Evolutionary conservation across 1,140 invertebrate species (phyloP).

Genomic region (Drosophila eugracilis): DNA sequence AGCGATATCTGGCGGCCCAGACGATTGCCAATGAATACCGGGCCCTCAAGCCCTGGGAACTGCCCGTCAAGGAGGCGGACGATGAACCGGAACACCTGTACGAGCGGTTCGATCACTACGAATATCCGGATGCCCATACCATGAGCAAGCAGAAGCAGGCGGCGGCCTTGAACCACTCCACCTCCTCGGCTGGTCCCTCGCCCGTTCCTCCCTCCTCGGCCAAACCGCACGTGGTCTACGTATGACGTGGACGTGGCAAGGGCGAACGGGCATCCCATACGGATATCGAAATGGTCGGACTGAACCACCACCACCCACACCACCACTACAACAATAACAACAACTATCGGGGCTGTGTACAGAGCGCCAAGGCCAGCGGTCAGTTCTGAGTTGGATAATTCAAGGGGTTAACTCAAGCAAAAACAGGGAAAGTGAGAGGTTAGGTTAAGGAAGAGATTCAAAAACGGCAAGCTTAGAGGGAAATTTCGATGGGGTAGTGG

Average conservation of each 20-base stretch:
- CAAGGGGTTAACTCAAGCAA: conserved; percentile 27
- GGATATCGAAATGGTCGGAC: conserved; percentile 57
- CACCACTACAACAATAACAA: conserved; percentile 49
- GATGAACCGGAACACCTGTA: conserved; percentile 84
- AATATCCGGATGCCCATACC: conserved; percentile 81
- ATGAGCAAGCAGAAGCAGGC: conserved; percentile 80
- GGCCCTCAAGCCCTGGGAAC: conserved; percentile 82
- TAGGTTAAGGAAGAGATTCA: conserved; percentile 28
- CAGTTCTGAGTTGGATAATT: conserved; percentile 49
- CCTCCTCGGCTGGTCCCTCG: conserved; percentile 20
- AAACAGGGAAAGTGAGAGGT: conserved; percentile 46
- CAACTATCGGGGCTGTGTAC: conserved; percentile 72
- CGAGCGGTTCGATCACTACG: conserved; percentile 84
- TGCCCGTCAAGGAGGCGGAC: conserved; percentile 77
- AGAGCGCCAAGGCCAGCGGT: conserved; percentile 57
- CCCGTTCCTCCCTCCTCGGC: conserved; percentile 18
- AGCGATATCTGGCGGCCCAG: conserved; percentile 82
- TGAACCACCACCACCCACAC: conserved; percentile 34
- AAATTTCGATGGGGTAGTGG: not conserved
- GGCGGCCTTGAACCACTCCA: conserved; percentile 42
- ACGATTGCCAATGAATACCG: conserved; percentile 81
- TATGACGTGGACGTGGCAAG: conserved; percentile 80
- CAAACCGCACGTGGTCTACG: conserved; percentile 84
- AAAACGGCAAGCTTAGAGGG: not conserved
- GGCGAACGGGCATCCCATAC: conserved; percentile 10